Evolutionary conservation across 2,113 vertebrate species (phyloP).

Genomic region (Lycaon pictus): DNA sequence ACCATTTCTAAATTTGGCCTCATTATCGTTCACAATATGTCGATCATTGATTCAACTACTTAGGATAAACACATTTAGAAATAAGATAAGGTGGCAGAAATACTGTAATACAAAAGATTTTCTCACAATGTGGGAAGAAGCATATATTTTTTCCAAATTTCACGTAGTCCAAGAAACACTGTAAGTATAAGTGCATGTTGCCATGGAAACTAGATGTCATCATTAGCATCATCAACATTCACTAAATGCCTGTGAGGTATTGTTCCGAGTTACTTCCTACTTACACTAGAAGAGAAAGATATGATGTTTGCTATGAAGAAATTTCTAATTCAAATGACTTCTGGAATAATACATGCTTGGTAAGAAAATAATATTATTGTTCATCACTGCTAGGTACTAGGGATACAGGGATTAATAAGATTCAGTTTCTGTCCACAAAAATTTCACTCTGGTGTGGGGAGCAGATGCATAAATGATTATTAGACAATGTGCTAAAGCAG

Average conservation of each 20-base stretch:
- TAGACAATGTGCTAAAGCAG: not conserved
- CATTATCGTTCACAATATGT: not conserved
- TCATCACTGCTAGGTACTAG: constrained; percentile 4
- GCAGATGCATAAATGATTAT: constrained; percentile 11
- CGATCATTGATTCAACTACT: constrained; percentile 31
- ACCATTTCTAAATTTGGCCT: constrained; percentile 31
- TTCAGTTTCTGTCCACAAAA: not conserved
- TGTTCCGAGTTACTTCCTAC: constrained; percentile 65
- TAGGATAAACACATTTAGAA: constrained; percentile 44
- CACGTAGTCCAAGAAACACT: constrained; percentile 85
- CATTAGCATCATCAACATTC: constrained; percentile 78
- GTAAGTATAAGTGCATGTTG: constrained; percentile 87
- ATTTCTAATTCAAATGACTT: constrained; percentile 72
- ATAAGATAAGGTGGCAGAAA: constrained; percentile 14
- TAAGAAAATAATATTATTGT: constrained; percentile 40
- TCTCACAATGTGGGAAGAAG: constrained; percentile 41
- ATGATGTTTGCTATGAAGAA: constrained; percentile 42
- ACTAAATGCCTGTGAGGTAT: constrained; percentile 72
- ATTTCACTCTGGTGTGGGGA: not conserved
- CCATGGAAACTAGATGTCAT: constrained; percentile 88
- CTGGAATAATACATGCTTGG: constrained; percentile 29
- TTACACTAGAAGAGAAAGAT: constrained; percentile 60
- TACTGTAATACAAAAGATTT: constrained; percentile 51
- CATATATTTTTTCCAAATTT: constrained; percentile 61
- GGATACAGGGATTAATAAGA: constrained; percentile 19